A percentile compares a stretch with the other conserved stretches of the same genome.
These are phyloP conservation scores for Heliothis virescens DNA, from an alignment of 1,140 invertebrate genomes.

Conservation along the genomic window DNA sequence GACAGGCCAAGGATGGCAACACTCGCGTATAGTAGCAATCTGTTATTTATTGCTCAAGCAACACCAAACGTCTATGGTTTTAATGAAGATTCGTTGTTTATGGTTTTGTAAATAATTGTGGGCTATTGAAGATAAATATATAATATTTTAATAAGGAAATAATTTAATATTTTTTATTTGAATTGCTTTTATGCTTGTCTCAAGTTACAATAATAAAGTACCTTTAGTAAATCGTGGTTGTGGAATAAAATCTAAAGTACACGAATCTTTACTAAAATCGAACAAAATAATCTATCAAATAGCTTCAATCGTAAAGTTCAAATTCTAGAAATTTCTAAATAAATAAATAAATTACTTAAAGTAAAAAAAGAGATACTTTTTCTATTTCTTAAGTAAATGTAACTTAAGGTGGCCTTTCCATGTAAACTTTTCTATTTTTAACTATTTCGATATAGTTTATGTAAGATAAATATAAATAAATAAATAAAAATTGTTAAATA, in stretches of 20 bases:
- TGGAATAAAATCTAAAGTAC: background rate
- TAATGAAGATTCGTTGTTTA: slow-evolving; percentile 10
- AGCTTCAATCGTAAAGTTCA: slow-evolving; percentile 27
- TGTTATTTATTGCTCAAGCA: slow-evolving; percentile 60
- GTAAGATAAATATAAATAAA: slow-evolving; percentile 71
- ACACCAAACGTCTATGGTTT: slow-evolving; percentile 44
- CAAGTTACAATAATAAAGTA: background rate
- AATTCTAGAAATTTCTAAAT: slow-evolving; percentile 35
- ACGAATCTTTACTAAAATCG: slow-evolving; percentile 19
- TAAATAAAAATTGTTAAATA: slow-evolving; percentile 69
- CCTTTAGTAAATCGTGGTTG: slow-evolving; percentile 34
- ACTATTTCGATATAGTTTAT: slow-evolving; percentile 81
- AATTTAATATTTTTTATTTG: no score
- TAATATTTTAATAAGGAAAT: background rate
- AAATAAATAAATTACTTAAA: slow-evolving; percentile 9
- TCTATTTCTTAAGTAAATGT: slow-evolving; percentile 46
- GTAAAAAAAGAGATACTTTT: slow-evolving; percentile 19
- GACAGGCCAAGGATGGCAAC: slow-evolving; percentile 12
- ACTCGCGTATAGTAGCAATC: slow-evolving; percentile 43
- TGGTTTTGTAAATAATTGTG: slow-evolving; percentile 31
- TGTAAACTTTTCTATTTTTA: slow-evolving; percentile 78
- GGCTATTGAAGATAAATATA: background rate
- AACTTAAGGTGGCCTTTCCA: slow-evolving; percentile 81
- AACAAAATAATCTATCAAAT: slow-evolving; percentile 3
- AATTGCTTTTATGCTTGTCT: background rate